phyloP scores from a whole-genome alignment of 2,888 invertebrate genomes.

The Zygogramma bicolorata region DNA sequence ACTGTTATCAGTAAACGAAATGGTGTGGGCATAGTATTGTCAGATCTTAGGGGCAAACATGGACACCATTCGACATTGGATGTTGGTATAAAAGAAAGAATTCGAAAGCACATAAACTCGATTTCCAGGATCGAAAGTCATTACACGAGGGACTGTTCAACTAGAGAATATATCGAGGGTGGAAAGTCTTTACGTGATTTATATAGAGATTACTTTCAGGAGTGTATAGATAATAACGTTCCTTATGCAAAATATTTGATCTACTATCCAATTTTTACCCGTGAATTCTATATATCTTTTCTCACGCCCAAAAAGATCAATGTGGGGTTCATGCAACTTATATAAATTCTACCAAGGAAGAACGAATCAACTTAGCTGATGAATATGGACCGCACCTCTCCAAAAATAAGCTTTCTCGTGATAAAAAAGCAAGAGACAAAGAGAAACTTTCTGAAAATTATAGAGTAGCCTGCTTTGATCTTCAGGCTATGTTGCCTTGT shows the following conservation, averaged over 20 bases:
- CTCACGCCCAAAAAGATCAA: constrained; percentile 14
- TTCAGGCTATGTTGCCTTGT: not conserved
- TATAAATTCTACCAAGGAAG: not conserved
- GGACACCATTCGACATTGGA: not conserved
- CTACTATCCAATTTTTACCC: constrained; percentile 14
- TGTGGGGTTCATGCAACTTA: constrained; percentile 16
- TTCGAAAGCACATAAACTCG: not conserved
- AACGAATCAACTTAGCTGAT: constrained; percentile 10
- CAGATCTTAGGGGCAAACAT: constrained; percentile 1
- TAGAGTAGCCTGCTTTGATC: not conserved
- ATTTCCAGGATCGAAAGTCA: not conserved
- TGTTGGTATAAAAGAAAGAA: not conserved
- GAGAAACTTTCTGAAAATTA: not conserved
- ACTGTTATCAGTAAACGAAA: constrained; percentile 10
- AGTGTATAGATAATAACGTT: constrained; percentile 5
- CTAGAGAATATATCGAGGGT: constrained; percentile 21
- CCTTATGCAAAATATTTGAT: constrained; percentile 15
- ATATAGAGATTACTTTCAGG: constrained; percentile 19
- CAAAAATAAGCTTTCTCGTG: constrained; percentile 15
- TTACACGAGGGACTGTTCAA: not conserved
- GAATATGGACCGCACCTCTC: constrained; percentile 11
- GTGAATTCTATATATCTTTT: constrained; percentile 12
- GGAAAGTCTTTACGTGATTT: constrained; percentile 17
- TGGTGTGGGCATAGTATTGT: not conserved
- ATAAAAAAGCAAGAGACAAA: constrained; percentile 10